Conservation (phyloP, 37 sponge, comb jelly and placozoan species). For the Aphrocallistes beatrix region DNA sequence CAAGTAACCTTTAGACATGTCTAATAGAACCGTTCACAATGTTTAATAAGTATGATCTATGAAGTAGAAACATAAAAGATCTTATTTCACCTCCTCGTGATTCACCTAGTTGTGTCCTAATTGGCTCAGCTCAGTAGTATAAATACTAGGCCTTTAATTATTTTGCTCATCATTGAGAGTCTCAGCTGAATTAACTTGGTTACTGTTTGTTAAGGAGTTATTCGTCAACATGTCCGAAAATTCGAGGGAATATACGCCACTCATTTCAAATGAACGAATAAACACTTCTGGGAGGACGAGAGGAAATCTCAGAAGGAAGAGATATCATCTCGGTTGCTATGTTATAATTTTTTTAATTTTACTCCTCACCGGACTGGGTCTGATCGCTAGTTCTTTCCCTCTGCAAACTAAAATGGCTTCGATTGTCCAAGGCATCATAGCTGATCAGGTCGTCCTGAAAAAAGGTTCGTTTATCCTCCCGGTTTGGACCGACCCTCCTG, state of each 20-base stretch:
- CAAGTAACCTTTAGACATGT: too few species aligned
- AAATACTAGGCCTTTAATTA: too few species aligned
- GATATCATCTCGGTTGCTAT: neutral
- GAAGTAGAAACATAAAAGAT: too few species aligned
- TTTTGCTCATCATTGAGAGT: too few species aligned
- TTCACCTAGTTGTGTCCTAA: too few species aligned
- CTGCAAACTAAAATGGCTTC: neutral
- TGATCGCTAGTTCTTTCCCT: neutral
- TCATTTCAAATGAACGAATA: neutral
- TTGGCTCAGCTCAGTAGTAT: too few species aligned
- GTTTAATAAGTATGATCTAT: too few species aligned
- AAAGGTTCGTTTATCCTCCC: neutral
- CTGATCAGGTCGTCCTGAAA: neutral
- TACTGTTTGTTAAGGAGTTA: too few species aligned
- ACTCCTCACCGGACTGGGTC: neutral
- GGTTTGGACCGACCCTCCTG: slow-evolving; percentile 32
- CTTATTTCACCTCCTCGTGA: too few species aligned
- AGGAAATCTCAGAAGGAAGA: neutral
- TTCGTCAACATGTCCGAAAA: neutral
- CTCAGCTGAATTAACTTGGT: too few species aligned
- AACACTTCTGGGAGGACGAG: neutral
- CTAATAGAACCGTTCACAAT: too few species aligned
- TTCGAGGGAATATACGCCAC: neutral
- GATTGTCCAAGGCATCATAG: neutral
- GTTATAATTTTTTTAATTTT: neutral